These are phyloP conservation scores for Drosophila santomea DNA, from an alignment of 1,140 invertebrate species.

Conservation along the genomic window DNA sequence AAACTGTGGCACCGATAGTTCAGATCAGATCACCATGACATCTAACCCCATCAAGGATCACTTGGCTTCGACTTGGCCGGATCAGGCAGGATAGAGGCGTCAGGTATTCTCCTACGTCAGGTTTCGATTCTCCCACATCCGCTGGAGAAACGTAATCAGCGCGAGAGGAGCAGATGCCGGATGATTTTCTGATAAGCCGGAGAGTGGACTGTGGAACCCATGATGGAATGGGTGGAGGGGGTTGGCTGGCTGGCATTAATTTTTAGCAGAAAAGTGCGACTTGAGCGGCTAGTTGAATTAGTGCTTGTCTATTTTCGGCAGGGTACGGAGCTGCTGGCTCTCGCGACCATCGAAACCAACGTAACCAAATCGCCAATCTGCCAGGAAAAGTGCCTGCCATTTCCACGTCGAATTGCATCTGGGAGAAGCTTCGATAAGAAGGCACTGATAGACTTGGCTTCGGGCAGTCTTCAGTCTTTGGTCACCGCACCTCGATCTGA, in stretches of 20 bases:
- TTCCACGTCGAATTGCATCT: constrained; percentile 46
- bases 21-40: background rate
- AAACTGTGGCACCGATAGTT: constrained; percentile 2
- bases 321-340: constrained; percentile 71
- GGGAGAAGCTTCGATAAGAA: constrained; percentile 20
- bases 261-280: constrained; percentile 76
- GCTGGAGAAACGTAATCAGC: constrained; percentile 40
- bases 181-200: constrained; percentile 66
- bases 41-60: constrained; percentile 6
- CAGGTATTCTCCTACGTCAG: constrained; percentile 16
- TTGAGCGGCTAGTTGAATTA: constrained; percentile 58
- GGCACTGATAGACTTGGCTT: constrained; percentile 10
- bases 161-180: constrained; percentile 26
- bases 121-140: constrained; percentile 1
- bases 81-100: background rate
- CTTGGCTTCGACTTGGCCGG: background rate
- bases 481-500: constrained; percentile 10
- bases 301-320: constrained; percentile 77
- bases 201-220: constrained; percentile 60
- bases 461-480: constrained; percentile 10
- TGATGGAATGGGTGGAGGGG: constrained; percentile 9
- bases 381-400: constrained; percentile 37
- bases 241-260: constrained; percentile 28
- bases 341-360: constrained; percentile 48
- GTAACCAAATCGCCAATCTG: constrained; percentile 4